phyloP scores from a whole-genome alignment of 1,140 invertebrate genomes.

The Thalassaphorura encarpata region DNA sequence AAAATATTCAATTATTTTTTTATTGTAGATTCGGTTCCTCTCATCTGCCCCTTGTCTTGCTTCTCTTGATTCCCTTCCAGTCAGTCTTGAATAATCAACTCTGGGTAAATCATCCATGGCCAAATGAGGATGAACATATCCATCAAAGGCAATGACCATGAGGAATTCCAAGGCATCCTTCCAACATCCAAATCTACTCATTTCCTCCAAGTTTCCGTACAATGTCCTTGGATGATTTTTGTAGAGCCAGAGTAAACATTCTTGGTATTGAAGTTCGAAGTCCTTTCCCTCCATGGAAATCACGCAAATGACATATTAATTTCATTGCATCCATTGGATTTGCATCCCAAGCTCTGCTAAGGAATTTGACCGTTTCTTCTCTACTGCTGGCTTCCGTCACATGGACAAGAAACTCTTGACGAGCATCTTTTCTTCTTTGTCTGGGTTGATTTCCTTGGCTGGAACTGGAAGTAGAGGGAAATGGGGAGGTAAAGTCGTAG shows the following conservation, averaged over 20 bases:
- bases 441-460: too few relatives aligned
- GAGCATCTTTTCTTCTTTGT: too few relatives aligned
- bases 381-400: conserved; percentile 17
- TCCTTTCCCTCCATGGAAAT: conserved; percentile 24
- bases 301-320: conserved; percentile 18
- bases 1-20: too few relatives aligned
- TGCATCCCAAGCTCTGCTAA: conserved; percentile 16
- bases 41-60: too few relatives aligned
- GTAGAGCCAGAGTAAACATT: conserved; percentile 27
- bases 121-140: conserved; percentile 13
- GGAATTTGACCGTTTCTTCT: background rate
- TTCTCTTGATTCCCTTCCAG: too few relatives aligned
- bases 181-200: conserved; percentile 27
- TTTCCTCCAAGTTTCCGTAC: conserved; percentile 18
- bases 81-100: too few relatives aligned
- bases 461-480: too few relatives aligned
- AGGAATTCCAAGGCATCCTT: conserved; percentile 23
- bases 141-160: conserved; percentile 18
- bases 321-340: conserved; percentile 22
- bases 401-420: conserved; percentile 27
- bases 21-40: too few relatives aligned
- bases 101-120: conserved; percentile 11
- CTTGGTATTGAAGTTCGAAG: conserved; percentile 24
- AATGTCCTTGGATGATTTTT: conserved; percentile 24
- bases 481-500: too few relatives aligned